These are phyloP conservation scores for Eupristina koningsbergeri DNA, from an alignment of 1,140 invertebrate genomes.

Conservation along the genomic window DNA sequence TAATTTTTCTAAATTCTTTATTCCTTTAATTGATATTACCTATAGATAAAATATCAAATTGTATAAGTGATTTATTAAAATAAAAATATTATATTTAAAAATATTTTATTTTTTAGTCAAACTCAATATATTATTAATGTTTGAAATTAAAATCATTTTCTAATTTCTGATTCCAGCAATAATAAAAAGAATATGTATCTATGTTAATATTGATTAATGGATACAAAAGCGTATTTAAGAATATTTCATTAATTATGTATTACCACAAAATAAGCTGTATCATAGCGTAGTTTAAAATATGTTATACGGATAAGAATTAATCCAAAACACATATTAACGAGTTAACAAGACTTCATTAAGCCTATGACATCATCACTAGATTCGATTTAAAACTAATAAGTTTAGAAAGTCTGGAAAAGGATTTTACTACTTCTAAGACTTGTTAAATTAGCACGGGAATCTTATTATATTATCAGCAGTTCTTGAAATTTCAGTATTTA, in stretches of 20 bases:
- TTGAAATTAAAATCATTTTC: too few species aligned
- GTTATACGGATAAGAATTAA: background rate
- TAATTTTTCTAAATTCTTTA: too few species aligned
- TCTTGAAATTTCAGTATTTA: background rate
- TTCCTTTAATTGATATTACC: too few species aligned
- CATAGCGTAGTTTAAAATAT: background rate
- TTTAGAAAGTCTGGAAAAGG: background rate
- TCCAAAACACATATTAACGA: slow-evolving; percentile 8
- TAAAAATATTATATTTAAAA: too few species aligned
- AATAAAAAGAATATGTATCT: too few species aligned
- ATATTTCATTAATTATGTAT: background rate
- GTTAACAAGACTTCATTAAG: slow-evolving; percentile 28
- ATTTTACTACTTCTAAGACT: slow-evolving; percentile 12
- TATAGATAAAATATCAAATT: too few species aligned
- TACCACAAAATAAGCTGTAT: background rate
- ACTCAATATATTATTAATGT: too few species aligned
- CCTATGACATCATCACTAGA: background rate
- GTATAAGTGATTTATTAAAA: too few species aligned
- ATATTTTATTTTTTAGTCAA: too few species aligned
- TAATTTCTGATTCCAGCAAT: too few species aligned
- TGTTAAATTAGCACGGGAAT: background rate
- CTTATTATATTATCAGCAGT: background rate
- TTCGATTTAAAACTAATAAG: slow-evolving; percentile 42
- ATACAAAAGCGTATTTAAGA: too few species aligned
- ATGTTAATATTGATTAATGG: too few species aligned